Percentiles rank a stretch among this genome's conserved stretches.
Conservation (phyloP, 2,797 vertebrate species). For the Alosa sapidissima region DNA sequence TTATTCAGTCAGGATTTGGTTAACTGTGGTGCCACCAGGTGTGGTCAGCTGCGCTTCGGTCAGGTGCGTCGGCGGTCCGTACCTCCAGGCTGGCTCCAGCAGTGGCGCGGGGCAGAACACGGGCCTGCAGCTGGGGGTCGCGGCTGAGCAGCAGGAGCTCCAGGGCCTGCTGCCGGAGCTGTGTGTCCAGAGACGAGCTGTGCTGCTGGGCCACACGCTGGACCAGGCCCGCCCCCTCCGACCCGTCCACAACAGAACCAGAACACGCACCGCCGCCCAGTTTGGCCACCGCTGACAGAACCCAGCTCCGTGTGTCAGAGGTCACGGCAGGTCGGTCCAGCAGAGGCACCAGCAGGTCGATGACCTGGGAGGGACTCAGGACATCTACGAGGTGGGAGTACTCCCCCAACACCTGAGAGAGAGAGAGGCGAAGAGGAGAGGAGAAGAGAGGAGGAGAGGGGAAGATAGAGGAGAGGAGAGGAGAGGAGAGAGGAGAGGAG, state of each 20-base stretch:
- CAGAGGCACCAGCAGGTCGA: conserved; percentile 76
- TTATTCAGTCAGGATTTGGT: too few species aligned
- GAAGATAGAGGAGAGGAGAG: background rate
- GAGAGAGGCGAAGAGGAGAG: background rate
- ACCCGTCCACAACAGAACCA: conserved; percentile 59
- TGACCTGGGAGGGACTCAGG: conserved; percentile 71
- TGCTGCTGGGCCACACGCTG: conserved; percentile 75
- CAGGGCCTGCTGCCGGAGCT: conserved; percentile 85
- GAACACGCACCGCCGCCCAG: conserved; percentile 66
- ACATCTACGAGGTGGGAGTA: conserved; percentile 81
- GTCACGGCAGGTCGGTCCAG: conserved; percentile 76
- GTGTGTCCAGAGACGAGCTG: conserved; percentile 83
- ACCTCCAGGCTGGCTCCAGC: conserved; percentile 82
- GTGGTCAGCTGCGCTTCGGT: too few species aligned
- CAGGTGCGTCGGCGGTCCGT: conserved; percentile 27
- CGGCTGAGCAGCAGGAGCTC: conserved; percentile 85
- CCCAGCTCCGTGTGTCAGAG: conserved; percentile 88
- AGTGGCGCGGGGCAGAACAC: conserved; percentile 73
- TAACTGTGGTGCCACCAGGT: too few species aligned
- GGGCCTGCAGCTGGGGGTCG: conserved; percentile 74
- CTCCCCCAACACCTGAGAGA: conserved; percentile 88
- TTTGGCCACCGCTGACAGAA: conserved; percentile 88
- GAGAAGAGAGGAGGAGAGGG: background rate
- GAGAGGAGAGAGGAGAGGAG: background rate
- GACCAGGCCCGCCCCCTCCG: conserved; percentile 52